Base-by-base conservation (phyloP, 2,888 invertebrate genomes). In the Augiades crinisus region DNA sequence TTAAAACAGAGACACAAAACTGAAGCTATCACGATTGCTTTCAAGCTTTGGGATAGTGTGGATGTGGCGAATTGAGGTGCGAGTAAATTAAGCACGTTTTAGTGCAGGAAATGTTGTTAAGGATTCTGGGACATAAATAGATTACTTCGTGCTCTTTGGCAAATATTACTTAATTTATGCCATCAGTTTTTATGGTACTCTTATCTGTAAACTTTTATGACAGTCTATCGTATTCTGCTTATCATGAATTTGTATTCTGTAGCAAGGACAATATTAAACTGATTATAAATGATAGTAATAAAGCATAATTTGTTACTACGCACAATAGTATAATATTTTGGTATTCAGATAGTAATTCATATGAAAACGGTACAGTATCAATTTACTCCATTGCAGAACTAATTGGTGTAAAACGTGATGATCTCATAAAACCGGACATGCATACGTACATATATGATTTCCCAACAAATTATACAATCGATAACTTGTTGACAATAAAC, bases 1-100 rank as follows among this genome's bases (percentile, higher is more conserved):
- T 89, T 89, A 89, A 88, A 87, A 82, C 83, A 70, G 75, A 86
- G 79, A 85, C 82, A 81, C 85, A 82, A 85, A 84, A 83, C 81
- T 78, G 71, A 77, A 76, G 80, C 76, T 81, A 88, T 87, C 89
- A 82, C 85, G 89, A 87, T 86, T 78, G 75, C 65, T 64, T 72
- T 64, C 64, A 61, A 63, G 65, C 75, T 62, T 68, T 64, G 66
- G 69, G 64, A 70, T 81, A 68, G 61, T 64, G 59, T 80, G 85
- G 86, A 85, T 72, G 67, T 60, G 75, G 58, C 70, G 44, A 37
- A 36, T 44, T 37, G 14, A 51, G 17, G 34, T 44, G 30, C 59
- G 43, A 37, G 49, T 24, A 43, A 44, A 22, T 13, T 10, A 45
- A 10, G 24, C 7, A n/a, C 4, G 21, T 41, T 1, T 30, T 37